Evolutionary conservation across 1,140 invertebrate species (phyloP).

Genomic region (Drosophila setifemur): DNA sequence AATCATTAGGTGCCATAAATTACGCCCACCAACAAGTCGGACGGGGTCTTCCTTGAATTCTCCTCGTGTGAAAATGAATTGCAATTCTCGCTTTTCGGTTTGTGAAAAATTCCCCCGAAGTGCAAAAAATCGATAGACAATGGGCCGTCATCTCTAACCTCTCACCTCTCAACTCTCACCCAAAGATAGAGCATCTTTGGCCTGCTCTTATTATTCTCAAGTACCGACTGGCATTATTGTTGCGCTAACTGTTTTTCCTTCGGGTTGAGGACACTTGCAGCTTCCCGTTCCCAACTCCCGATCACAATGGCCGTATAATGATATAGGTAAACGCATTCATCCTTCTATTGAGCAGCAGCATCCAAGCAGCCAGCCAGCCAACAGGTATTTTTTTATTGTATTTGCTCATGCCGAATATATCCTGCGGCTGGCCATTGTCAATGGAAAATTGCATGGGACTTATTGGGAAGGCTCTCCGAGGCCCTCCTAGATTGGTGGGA

Average conservation of each 20-base stretch:
- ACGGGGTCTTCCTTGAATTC: constrained; percentile 30
- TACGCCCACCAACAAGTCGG: constrained; percentile 48
- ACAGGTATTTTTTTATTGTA: constrained; percentile 81
- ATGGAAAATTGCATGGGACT: constrained; percentile 44
- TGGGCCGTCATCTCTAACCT: constrained; percentile 37
- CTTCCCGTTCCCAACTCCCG: constrained; percentile 8
- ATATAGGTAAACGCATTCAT: constrained; percentile 58
- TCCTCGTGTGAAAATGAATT: constrained; percentile 70
- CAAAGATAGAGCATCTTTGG: constrained; percentile 14
- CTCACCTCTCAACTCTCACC: too few relatives aligned
- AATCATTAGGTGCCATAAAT: constrained; percentile 69
- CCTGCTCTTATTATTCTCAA: constrained; percentile 43
- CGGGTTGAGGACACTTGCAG: constrained; percentile 42
- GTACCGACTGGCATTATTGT: constrained; percentile 40
- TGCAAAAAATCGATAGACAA: constrained; percentile 77
- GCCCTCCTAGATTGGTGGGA: constrained; percentile 47
- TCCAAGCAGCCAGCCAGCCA: too few relatives aligned
- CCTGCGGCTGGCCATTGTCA: constrained; percentile 78
- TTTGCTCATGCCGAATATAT: constrained; percentile 75
- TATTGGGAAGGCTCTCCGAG: constrained; percentile 49
- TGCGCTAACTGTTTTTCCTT: constrained; percentile 41
- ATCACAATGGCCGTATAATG: constrained; percentile 28
- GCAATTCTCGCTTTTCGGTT: constrained; percentile 39
- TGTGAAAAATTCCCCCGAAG: constrained; percentile 62
- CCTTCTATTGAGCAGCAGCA: constrained; percentile 32